These are phyloP conservation scores for Sarcophaga carnaria DNA, from an alignment of 2,888 invertebrate species.

Conservation along the genomic window DNA sequence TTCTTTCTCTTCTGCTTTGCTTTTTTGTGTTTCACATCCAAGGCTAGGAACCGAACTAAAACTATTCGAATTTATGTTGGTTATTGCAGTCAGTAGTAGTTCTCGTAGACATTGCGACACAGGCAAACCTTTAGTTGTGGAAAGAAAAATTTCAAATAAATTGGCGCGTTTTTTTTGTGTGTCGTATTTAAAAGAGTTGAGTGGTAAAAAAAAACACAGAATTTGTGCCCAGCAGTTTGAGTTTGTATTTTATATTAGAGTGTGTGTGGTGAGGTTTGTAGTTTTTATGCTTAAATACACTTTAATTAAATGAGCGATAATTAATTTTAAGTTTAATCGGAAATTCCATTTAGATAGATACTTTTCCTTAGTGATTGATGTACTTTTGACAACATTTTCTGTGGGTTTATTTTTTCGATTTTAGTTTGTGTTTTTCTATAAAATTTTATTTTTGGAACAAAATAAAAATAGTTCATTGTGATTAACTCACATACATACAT, in stretches of 20 bases:
- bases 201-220: constrained; percentile 11
- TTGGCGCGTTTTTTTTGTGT: constrained; percentile 53
- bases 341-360: constrained; percentile 80
- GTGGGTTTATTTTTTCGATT: constrained; percentile 18
- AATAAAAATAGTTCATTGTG: constrained; percentile 24
- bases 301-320: constrained; percentile 81
- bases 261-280: constrained; percentile 66
- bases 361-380: constrained; percentile 77
- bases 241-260: constrained; percentile 2
- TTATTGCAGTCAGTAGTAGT: constrained; percentile 39
- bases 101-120: constrained; percentile 40
- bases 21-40: constrained; percentile 41
- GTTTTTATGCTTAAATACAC: constrained; percentile 78
- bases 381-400: constrained; percentile 74
- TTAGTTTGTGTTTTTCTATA: neutral
- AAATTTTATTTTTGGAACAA: constrained; percentile 15
- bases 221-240: constrained; percentile 28
- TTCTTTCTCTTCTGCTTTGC: constrained; percentile 15
- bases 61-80: neutral
- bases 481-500: neutral
- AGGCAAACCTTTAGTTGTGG: neutral
- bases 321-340: constrained; percentile 82
- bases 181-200: neutral
- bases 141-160: constrained; percentile 38
- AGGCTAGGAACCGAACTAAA: constrained; percentile 46